Percentiles rank a stretch among this genome's conserved stretches.
These are phyloP conservation scores for Pseudeuparius sepicola DNA, from an alignment of 2,888 invertebrate species.

Conservation along the genomic window DNA sequence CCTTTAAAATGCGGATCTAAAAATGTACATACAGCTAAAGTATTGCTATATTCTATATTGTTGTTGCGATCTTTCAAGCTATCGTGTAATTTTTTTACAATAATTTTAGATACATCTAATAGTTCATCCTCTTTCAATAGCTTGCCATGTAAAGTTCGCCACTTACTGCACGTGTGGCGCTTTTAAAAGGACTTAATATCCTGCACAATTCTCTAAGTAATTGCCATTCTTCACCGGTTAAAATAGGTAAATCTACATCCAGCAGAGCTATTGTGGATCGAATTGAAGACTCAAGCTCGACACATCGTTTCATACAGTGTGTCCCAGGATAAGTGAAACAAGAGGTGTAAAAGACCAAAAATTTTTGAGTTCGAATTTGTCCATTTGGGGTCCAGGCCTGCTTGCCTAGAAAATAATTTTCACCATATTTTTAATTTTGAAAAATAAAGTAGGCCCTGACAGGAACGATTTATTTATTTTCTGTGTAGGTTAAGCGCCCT, in stretches of 20 bases:
- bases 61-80: slow-evolving; percentile 9
- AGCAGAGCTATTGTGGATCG: slow-evolving; percentile 10
- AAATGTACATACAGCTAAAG: slow-evolving; percentile 18
- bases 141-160: slow-evolving; percentile 20
- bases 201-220: slow-evolving; percentile 19
- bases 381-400: no score
- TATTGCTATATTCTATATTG: slow-evolving; percentile 19
- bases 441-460: no score
- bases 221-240: slow-evolving; percentile 11
- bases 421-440: no score
- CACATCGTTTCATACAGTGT: no score
- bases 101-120: slow-evolving; percentile 3
- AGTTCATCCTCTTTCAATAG: no score
- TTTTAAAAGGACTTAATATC: slow-evolving; percentile 23
- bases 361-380: no score
- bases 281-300: slow-evolving; percentile 14
- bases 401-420: no score
- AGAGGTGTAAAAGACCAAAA: no score
- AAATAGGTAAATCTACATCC: slow-evolving; percentile 8
- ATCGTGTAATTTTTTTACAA: slow-evolving; percentile 9
- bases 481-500: no score
- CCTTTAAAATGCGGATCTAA: slow-evolving; percentile 19
- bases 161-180: slow-evolving; percentile 21
- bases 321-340: no score
- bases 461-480: no score